A percentile compares a stretch with the other conserved stretches of the same genome.
Evolutionary conservation across 1,140 invertebrate species (phyloP).

Genomic region (Atta cephalotes): DNA sequence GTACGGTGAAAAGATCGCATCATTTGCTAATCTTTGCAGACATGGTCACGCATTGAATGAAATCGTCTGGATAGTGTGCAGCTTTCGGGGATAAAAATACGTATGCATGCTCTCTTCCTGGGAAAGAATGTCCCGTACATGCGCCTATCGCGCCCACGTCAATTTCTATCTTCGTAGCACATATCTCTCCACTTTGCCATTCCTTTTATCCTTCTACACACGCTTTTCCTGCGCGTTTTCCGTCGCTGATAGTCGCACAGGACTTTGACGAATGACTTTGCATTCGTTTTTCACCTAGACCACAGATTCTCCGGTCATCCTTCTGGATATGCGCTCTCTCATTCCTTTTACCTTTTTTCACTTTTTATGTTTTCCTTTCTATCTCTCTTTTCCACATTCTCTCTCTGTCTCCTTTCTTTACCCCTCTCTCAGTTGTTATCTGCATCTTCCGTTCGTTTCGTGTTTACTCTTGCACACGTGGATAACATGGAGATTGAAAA

Average conservation of each 20-base stretch:
- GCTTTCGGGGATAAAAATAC: constrained; percentile 62
- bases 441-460: constrained; percentile 35
- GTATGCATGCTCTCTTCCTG: constrained; percentile 7
- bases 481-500: constrained; percentile 54
- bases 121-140: neutral
- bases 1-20: constrained; percentile 70
- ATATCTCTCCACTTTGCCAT: neutral
- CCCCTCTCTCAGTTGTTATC: constrained; percentile 27
- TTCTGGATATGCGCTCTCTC: neutral
- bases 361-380: neutral
- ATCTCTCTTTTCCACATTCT: neutral
- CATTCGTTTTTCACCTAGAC: constrained; percentile 47
- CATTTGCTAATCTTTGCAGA: constrained; percentile 67
- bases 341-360: neutral
- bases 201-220: neutral
- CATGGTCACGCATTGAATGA: constrained; percentile 59
- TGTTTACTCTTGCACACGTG: constrained; percentile 10
- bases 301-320: constrained; percentile 19
- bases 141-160: neutral
- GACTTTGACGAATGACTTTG: constrained; percentile 66
- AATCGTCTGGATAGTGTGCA: constrained; percentile 58
- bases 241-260: constrained; percentile 46
- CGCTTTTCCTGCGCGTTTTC: constrained; percentile 41
- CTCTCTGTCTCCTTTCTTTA: neutral
- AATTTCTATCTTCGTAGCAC: neutral